A percentile compares a stretch with the other conserved stretches of the same genome.
Evolutionary conservation across 2,797 vertebrate genomes (phyloP).

Genomic region (Tapirus indicus): DNA sequence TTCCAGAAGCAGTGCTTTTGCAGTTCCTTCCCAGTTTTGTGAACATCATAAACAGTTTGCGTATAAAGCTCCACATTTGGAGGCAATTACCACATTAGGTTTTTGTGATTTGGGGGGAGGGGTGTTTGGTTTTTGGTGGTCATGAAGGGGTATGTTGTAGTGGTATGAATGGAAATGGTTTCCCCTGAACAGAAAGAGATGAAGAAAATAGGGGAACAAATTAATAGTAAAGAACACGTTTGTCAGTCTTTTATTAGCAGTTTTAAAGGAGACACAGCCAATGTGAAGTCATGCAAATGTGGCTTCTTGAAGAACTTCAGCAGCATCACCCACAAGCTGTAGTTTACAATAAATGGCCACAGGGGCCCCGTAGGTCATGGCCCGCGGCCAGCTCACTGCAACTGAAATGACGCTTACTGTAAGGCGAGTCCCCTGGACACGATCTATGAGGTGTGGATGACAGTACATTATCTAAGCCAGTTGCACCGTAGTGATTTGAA

Average conservation of each 20-base stretch:
- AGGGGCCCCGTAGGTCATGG: background rate
- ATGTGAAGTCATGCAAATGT: constrained; percentile 32
- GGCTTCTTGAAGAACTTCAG: constrained; percentile 56
- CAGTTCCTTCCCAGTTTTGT: constrained; percentile 20
- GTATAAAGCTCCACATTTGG: constrained; percentile 30
- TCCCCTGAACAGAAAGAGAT: background rate
- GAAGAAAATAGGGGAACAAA: background rate
- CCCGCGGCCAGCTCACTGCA: background rate
- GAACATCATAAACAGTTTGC: constrained; percentile 63
- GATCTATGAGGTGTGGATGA: background rate
- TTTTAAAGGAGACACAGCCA: constrained; percentile 15
- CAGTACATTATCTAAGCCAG: background rate
- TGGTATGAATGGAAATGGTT: background rate
- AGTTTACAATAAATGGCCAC: constrained; percentile 47
- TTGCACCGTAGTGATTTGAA: background rate
- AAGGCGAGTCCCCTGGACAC: background rate
- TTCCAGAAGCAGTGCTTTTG: constrained; percentile 47
- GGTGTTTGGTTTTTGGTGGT: constrained; percentile 24
- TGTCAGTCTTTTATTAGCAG: background rate
- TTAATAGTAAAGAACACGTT: background rate
- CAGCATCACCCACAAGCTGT: background rate
- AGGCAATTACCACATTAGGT: constrained; percentile 7
- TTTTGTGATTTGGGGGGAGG: background rate
- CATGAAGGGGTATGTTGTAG: background rate
- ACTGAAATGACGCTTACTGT: background rate